Evolutionary conservation across 2,888 invertebrate genomes (phyloP), one percentile per base, ranked within the genome.

Genomic region (Bedellia somnulentella): DNA sequence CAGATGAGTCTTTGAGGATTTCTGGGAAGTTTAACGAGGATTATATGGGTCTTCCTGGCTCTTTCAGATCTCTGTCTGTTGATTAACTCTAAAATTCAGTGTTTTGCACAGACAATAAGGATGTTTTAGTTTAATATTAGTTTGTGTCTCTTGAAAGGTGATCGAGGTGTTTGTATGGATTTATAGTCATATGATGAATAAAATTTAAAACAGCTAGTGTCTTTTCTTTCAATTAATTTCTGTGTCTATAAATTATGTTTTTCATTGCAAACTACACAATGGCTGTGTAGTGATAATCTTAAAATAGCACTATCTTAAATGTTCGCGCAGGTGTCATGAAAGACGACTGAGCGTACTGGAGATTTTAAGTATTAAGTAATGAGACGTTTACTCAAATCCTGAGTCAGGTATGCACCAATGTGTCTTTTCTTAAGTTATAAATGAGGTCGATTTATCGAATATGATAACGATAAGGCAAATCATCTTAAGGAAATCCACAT

Each of bases 31-130:
- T 56, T 30, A 56, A 54, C 6, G 55, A 59, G 2, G 44, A 57
- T 9, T 52, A 51, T 13, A 42, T 57, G 32, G 63, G 62, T 2
- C 46, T 57, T 38, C 51, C 59, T 2, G 63, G 63, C 0, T 52
- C 58, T 0, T 64, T 64, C 31, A 48, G 62, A 34, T 40, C 45
- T 16, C 45, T 63, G 18, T 47, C 3, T 26, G 26, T 26, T 5
- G 26, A 26, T 15, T 26, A 26, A 25, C 2, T 13, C 4, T 18
- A 9, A 9, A 10, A 4, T 23, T 6, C 11, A 23, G 9, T 10
- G 11, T 23, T 6, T 23, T 4, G 4, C 4, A 6, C 4, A 23
- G 11, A 23, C 10, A 24, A 2, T 12, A 24, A 24, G 10, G 2
- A 24, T 10, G 21, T 21, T 21, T 10, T n/a, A 10, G 3, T 10